Evolutionary conservation across 2,113 vertebrate genomes (phyloP), one percentile per base, ranked within the genome.

Genomic region (Cyprinus carpio): DNA sequence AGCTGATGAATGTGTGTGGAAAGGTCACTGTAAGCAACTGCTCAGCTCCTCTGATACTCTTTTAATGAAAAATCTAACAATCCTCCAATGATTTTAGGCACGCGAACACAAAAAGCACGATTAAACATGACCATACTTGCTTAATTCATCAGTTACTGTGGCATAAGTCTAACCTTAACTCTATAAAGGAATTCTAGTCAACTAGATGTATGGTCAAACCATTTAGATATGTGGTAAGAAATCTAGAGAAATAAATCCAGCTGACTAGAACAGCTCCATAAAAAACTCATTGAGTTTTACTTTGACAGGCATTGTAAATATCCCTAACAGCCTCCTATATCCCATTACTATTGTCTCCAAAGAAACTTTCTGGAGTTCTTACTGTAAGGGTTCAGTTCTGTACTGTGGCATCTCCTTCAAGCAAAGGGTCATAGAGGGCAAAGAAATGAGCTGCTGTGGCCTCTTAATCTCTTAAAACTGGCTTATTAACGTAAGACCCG

Each of bases 61-160:
- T 81, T 81, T 81, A 81, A 81, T 67, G 60, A 81, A 81, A 81
- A 81, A 20, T 18, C 15, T 31, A 46, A 40, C 76, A 79, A 79
- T 79, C 76, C 76, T 62, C 27, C 11, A 15, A 29, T 40, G 54
- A n/a, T 7, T 78, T 2, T 8, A 4, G 6, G 60, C 37, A 18
- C 34, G 16, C 58, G 6, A 46, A 46, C 78, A 62, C 29, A 37
- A 78, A 31, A 58, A 58, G 0, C 20, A n/a, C 2, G 34, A 78
- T 60, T 78, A 78, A 25, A 78, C 11, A 18, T 37, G 20, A 60
- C 76, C 31, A 23, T 13, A 54, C 75, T 78, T 78, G 27, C 49
- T 18, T 60, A 37, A 60, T 37, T 40, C 20, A 60, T 37, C 18
- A 15, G 40, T 43, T 71, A 56, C 54, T 56, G 54, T 56, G 16